Conservation (phyloP, 2,113 vertebrate species). For the Chrysemys picta region DNA sequence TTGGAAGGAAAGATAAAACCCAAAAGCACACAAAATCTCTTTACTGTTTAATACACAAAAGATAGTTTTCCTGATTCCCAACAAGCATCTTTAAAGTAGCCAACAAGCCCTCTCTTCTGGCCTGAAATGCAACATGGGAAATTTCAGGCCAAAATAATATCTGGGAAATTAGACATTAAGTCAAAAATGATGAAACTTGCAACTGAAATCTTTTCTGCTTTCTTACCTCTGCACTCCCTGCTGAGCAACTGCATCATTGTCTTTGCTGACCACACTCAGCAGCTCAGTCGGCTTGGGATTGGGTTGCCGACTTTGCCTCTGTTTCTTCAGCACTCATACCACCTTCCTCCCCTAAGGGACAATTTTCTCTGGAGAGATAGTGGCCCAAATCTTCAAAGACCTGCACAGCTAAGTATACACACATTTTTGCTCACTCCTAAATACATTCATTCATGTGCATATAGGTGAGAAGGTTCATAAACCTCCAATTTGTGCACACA, state of each 20-base stretch:
- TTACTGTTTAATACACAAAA: not conserved
- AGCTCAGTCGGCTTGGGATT: not conserved
- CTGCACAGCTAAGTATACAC: not conserved
- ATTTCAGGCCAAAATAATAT: not conserved
- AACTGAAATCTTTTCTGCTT: not conserved
- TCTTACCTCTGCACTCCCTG: not conserved
- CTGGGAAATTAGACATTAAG: not conserved
- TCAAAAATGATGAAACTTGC: not conserved
- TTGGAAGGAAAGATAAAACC: not conserved
- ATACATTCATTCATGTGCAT: not conserved
- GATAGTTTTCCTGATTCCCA: not conserved
- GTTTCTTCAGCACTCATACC: not conserved
- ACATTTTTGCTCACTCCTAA: not conserved
- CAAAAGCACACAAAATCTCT: not conserved
- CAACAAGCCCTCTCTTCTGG: not conserved
- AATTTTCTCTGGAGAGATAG: not conserved
- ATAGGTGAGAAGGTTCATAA: not conserved
- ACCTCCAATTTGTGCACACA: not conserved
- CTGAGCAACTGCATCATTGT: not conserved
- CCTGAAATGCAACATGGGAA: not conserved
- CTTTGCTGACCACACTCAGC: not conserved
- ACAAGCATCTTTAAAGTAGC: not conserved
- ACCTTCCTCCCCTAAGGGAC: not conserved
- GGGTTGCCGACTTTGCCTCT: not conserved
- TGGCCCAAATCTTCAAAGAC: not conserved